Conservation (phyloP, 2,888 invertebrate genomes). For the Mythimna pallens region DNA sequence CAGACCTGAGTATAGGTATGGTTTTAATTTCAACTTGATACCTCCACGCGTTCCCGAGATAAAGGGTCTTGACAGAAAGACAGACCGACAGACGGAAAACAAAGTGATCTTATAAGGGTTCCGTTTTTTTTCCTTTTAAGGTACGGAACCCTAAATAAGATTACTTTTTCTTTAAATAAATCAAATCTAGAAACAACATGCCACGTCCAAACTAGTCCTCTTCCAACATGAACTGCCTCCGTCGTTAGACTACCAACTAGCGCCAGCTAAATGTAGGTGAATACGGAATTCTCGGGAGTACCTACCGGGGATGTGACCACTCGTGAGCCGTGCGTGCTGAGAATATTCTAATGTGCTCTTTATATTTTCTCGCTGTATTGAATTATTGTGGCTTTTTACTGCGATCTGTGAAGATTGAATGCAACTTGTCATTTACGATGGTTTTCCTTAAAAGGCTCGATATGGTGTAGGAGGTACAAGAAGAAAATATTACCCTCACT, state of each 20-base stretch:
- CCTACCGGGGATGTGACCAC: constrained; percentile 66
- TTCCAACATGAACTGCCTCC: constrained; percentile 45
- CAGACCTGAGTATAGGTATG: too few species aligned
- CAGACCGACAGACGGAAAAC: too few species aligned
- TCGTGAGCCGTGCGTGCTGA: constrained; percentile 63
- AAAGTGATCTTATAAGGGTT: too few species aligned
- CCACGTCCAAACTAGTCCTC: constrained; percentile 52
- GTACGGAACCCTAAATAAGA: too few species aligned
- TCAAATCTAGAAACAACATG: constrained; percentile 20
- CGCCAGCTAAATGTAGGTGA: constrained; percentile 67
- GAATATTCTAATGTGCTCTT: constrained; percentile 59
- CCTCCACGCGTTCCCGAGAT: too few species aligned
- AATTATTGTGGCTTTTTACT: constrained; percentile 41
- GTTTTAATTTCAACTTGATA: too few species aligned
- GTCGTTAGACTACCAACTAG: constrained; percentile 72
- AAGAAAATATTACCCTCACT: not conserved
- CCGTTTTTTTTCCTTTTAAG: too few species aligned
- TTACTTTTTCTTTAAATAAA: not conserved
- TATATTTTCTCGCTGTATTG: constrained; percentile 54
- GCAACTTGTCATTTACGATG: too few species aligned
- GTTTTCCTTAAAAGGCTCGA: too few species aligned
- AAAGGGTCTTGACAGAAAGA: too few species aligned
- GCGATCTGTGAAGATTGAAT: constrained; percentile 2
- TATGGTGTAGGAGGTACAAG: too few species aligned
- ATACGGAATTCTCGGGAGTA: constrained; percentile 63